Evolutionary conservation across 2,888 invertebrate genomes (phyloP).

Genomic region (Vanessa cardui): DNA sequence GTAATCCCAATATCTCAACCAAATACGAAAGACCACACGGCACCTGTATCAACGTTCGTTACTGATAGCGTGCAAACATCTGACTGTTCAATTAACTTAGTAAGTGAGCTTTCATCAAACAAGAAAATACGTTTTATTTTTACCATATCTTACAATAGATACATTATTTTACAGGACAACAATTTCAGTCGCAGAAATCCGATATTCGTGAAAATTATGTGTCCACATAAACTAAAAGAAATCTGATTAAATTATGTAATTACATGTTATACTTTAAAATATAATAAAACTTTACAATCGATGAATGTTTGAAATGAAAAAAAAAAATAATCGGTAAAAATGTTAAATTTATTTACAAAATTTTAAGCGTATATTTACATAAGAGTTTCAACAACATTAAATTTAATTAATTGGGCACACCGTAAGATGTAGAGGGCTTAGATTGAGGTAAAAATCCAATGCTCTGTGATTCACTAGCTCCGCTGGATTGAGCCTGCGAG

Average conservation of each 20-base stretch:
- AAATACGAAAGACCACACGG: neutral
- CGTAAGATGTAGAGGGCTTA: slow-evolving; percentile 64
- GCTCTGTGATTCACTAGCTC: slow-evolving; percentile 29
- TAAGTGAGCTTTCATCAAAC: slow-evolving; percentile 47
- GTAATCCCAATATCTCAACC: neutral
- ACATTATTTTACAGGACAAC: slow-evolving; percentile 21
- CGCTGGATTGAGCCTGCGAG: neutral
- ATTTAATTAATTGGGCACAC: slow-evolving; percentile 61
- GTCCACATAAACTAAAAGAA: slow-evolving; percentile 50
- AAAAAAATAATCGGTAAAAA: slow-evolving; percentile 16
- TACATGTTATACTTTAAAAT: neutral
- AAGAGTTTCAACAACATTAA: slow-evolving; percentile 51
- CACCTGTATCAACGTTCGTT: neutral
- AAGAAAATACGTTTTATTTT: neutral
- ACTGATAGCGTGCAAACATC: slow-evolving; percentile 59
- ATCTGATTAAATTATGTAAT: neutral
- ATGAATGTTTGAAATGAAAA: slow-evolving; percentile 7
- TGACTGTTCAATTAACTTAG: slow-evolving; percentile 59
- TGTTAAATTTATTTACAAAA: slow-evolving; percentile 19
- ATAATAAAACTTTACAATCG: slow-evolving; percentile 4
- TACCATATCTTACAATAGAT: neutral
- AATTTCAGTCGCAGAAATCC: slow-evolving; percentile 45
- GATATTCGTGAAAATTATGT: slow-evolving; percentile 60
- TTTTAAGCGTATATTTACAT: slow-evolving; percentile 43
- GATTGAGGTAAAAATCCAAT: slow-evolving; percentile 64